Conservation (phyloP, 1,140 invertebrate genomes). For the Drosophila tristis region DNA sequence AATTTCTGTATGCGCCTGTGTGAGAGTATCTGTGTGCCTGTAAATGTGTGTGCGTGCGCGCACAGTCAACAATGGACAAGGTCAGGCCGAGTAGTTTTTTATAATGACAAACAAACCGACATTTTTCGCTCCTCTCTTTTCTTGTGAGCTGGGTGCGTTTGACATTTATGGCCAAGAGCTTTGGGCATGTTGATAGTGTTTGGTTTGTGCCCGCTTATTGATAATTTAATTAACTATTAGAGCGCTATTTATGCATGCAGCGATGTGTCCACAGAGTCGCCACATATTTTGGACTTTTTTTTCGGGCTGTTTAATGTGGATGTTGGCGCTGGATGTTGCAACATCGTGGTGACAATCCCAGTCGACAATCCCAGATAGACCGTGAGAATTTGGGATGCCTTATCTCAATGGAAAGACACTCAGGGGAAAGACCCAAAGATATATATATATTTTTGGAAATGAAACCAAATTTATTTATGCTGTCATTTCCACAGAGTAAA, state of each 20-base stretch:
- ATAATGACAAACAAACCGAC: constrained; percentile 74
- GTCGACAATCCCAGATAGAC: not conserved
- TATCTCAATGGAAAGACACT: constrained; percentile 15
- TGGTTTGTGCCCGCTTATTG: constrained; percentile 54
- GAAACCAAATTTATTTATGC: constrained; percentile 2
- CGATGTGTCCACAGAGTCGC: constrained; percentile 24
- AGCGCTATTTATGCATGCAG: constrained; percentile 52
- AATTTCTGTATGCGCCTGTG: constrained; percentile 49
- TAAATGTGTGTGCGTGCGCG: constrained; percentile 34
- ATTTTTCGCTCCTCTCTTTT: constrained; percentile 43
- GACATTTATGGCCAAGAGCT: constrained; percentile 67
- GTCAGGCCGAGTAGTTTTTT: constrained; percentile 77
- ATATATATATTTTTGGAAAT: not conserved
- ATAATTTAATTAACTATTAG: constrained; percentile 79
- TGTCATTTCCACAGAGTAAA: constrained; percentile 26
- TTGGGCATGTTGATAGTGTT: constrained; percentile 40
- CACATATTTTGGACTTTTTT: constrained; percentile 9
- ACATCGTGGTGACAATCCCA: constrained; percentile 15
- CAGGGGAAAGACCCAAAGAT: not conserved
- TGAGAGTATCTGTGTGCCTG: no score
- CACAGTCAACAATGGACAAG: constrained; percentile 79
- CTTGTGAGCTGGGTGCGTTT: constrained; percentile 50
- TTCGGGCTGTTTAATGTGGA: constrained; percentile 1
- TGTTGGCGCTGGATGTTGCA: constrained; percentile 13
- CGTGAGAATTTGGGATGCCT: constrained; percentile 30